Evolutionary conservation across 1,140 invertebrate genomes (phyloP).

Genomic region (Hormaphis cornu): DNA sequence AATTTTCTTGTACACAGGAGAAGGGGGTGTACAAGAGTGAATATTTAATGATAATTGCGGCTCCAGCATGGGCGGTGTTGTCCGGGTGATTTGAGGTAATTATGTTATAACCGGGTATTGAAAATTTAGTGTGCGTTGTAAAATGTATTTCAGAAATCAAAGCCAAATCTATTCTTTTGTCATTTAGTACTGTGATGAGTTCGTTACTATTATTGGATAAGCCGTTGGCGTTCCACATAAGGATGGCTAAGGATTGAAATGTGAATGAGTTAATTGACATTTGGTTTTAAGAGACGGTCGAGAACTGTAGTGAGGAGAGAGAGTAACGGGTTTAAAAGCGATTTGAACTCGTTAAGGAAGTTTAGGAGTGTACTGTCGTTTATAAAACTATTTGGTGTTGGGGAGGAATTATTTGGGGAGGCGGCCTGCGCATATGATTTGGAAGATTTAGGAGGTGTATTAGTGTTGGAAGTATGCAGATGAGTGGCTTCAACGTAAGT

Average conservation of each 20-base stretch:
- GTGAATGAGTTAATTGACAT: neutral
- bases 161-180: neutral
- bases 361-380: neutral
- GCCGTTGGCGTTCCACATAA: too few relatives aligned
- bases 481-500: neutral
- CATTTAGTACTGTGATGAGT: neutral
- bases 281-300: too few relatives aligned
- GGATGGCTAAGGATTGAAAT: neutral
- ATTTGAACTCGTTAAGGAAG: neutral
- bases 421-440: neutral
- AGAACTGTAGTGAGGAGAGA: neutral
- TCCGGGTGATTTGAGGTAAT: constrained; percentile 1
- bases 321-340: neutral
- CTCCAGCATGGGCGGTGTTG: neutral
- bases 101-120: constrained; percentile 14
- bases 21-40: neutral
- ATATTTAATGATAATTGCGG: neutral
- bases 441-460: neutral
- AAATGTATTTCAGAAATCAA: neutral
- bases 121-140: constrained; percentile 26
- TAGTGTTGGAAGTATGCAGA: neutral
- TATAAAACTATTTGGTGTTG: too few relatives aligned
- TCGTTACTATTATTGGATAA: neutral
- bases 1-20: neutral
- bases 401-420: neutral